These are phyloP conservation scores for Parazoanthus atlanticus DNA, from an alignment of 92 coral and sea anemone genomes.

Conservation along the genomic window DNA sequence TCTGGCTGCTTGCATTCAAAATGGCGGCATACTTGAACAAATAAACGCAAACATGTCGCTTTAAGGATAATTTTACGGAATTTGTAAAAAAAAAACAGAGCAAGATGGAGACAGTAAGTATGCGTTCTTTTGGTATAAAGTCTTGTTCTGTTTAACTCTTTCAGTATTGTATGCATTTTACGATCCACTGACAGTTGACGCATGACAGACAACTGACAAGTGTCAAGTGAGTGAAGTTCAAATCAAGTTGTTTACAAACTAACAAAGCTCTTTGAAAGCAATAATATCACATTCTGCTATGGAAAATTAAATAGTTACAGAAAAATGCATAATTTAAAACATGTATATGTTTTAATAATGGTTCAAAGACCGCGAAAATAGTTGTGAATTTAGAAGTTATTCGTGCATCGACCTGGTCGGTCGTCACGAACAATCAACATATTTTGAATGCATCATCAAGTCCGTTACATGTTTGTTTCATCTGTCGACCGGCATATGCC, in stretches of 20 bases:
- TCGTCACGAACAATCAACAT: not conserved
- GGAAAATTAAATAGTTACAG: conserved; percentile 22
- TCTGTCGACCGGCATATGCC: too few species aligned
- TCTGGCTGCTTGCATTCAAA: not conserved
- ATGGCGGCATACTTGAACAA: conserved; percentile 16
- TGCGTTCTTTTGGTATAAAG: not conserved
- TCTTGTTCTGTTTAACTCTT: not conserved
- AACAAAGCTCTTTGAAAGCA: not conserved
- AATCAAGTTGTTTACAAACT: conserved; percentile 6
- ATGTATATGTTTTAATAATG: not conserved
- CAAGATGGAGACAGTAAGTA: conserved; percentile 41
- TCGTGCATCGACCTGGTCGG: not conserved
- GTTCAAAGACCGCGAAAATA: not conserved
- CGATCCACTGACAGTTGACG: not conserved
- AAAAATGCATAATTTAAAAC: conserved; percentile 30
- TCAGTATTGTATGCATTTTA: not conserved
- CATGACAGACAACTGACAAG: conserved; percentile 23
- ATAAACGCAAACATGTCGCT: not conserved
- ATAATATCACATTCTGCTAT: not conserved
- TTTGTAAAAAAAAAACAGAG: not conserved
- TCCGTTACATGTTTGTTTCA: too few species aligned
- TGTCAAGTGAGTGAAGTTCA: not conserved
- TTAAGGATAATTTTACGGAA: not conserved
- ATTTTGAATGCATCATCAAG: too few species aligned
- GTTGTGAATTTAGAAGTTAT: not conserved